These are phyloP conservation scores for Scaptomyza tumidula DNA, from an alignment of 2,888 invertebrate genomes.

Conservation along the genomic window DNA sequence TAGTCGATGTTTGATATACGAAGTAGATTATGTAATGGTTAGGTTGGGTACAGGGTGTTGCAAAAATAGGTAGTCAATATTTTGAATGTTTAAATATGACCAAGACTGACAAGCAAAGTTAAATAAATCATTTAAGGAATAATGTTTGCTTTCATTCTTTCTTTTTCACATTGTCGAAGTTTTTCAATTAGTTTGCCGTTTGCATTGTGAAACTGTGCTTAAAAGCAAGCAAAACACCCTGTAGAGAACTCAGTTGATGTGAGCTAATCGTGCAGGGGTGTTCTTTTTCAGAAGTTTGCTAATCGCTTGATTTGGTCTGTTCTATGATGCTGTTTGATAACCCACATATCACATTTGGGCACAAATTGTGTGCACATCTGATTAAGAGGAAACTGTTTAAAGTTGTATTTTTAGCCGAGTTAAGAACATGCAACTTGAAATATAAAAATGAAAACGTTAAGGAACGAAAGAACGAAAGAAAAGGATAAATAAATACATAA, in stretches of 20 bases:
- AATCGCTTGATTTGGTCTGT: constrained; percentile 60
- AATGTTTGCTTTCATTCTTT: no score
- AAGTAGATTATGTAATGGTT: constrained; percentile 8
- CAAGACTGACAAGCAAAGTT: no score
- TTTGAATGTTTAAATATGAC: background rate
- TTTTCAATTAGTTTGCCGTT: constrained; percentile 10
- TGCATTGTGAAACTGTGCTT: background rate
- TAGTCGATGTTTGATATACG: constrained; percentile 31
- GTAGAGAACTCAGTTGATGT: constrained; percentile 27
- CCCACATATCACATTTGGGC: constrained; percentile 57
- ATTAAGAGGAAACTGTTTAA: constrained; percentile 22
- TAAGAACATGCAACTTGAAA: background rate
- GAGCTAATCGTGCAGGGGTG: constrained; percentile 35
- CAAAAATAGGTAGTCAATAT: background rate
- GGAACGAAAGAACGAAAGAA: constrained; percentile 28
- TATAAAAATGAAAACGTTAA: constrained; percentile 14
- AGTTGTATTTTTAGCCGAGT: constrained; percentile 11
- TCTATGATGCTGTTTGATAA: constrained; percentile 35
- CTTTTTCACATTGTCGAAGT: constrained; percentile 14
- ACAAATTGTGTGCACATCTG: constrained; percentile 22
- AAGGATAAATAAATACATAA: constrained; percentile 52
- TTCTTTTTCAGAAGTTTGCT: constrained; percentile 28
- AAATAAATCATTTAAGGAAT: background rate
- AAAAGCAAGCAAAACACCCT: constrained; percentile 22
- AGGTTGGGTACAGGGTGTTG: constrained; percentile 31